Percentiles rank a stretch among this genome's conserved stretches.
Conservation (phyloP, 2,797 vertebrate species). For the Netta rufina region DNA sequence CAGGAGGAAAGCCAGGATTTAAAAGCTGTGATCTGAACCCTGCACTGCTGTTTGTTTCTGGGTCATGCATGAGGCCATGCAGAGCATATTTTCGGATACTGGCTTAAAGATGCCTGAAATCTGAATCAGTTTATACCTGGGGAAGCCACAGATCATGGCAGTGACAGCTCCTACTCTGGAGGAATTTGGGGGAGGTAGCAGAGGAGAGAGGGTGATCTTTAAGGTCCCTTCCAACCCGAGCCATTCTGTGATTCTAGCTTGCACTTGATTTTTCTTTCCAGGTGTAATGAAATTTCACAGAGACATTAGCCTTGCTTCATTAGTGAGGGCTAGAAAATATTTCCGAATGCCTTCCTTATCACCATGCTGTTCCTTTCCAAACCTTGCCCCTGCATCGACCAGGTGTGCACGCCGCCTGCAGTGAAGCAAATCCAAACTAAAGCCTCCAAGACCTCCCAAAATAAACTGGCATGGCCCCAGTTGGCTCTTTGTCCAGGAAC, state of each 20-base stretch:
- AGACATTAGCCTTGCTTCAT: neutral
- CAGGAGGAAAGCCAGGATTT: neutral
- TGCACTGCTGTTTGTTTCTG: neutral
- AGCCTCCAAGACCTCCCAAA: neutral
- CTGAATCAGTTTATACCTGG: neutral
- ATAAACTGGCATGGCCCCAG: neutral
- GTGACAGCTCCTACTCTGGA: neutral
- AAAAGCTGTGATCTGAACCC: neutral
- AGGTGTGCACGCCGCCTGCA: rapidly evolving
- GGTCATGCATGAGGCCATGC: neutral
- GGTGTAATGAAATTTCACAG: neutral
- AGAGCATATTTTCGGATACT: neutral
- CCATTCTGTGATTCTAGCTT: neutral
- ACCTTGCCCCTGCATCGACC: neutral
- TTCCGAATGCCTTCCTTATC: neutral
- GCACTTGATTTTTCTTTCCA: neutral
- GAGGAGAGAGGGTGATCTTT: neutral
- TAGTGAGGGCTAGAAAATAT: neutral
- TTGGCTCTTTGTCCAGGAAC: neutral
- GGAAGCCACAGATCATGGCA: neutral
- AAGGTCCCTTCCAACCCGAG: no score
- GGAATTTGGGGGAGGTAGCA: neutral
- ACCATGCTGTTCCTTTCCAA: neutral
- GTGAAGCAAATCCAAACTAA: neutral
- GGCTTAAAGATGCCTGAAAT: neutral